Evolutionary conservation across 2,888 invertebrate genomes (phyloP).

Genomic region (Caenorhabditis uteleia): DNA sequence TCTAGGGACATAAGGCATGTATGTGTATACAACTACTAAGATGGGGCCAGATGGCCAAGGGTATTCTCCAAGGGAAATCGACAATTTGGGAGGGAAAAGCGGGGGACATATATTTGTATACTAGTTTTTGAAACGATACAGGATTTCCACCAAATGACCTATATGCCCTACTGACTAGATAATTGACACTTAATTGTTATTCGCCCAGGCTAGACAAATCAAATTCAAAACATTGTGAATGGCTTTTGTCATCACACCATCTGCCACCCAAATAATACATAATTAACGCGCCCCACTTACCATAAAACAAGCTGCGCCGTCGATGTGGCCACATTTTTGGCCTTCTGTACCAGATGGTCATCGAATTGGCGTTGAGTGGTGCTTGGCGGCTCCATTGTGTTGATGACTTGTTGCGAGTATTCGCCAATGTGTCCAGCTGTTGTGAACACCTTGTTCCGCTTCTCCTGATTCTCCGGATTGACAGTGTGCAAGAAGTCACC

Average conservation of each 20-base stretch:
- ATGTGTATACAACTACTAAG: no score
- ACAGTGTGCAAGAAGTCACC: conserved; percentile 91
- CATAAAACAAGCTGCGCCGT: conserved; percentile 89
- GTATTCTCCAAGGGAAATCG: no score
- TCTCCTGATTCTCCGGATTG: conserved; percentile 88
- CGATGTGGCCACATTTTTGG: conserved; percentile 96
- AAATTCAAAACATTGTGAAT: no score
- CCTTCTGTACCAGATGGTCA: conserved; percentile 88
- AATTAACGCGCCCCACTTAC: conserved; percentile 15
- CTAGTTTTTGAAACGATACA: no score
- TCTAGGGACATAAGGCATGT: background rate
- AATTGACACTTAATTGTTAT: no score
- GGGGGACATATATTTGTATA: no score
- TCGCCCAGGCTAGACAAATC: no score
- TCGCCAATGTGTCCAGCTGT: conserved; percentile 96
- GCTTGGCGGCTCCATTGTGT: conserved; percentile 86
- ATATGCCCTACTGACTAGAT: no score
- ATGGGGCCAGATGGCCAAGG: no score
- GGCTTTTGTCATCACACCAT: no score
- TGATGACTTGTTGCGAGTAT: conserved; percentile 82
- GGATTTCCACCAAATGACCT: no score
- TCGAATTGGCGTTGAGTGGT: conserved; percentile 74
- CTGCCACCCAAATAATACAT: background rate
- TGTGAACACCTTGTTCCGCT: conserved; percentile 76
- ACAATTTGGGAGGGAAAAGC: background rate